Evolutionary conservation across 2,888 invertebrate species (phyloP), one percentile per base, ranked within the genome.

Genomic region (Sycophila texana): DNA sequence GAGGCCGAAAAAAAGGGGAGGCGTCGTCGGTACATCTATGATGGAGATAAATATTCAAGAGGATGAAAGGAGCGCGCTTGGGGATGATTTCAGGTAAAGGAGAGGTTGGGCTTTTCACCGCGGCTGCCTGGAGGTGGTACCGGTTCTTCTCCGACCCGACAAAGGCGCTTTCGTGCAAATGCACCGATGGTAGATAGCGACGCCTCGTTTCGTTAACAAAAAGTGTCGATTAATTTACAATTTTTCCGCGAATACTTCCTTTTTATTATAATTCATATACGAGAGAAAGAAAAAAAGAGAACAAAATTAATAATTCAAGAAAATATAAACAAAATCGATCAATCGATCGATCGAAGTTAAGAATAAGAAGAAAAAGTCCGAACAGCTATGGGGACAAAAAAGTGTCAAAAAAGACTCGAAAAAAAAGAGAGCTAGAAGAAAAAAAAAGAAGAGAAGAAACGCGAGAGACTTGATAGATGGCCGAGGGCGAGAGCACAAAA

Each of bases 11-110:
- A 51, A 58, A 70, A 63, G n/a, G 13, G 30, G 14, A 61, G 18
- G 70, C n/a, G 58, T 39, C 30, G 16, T 10, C 5, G 72, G 26
- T 22, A 61, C 16, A 67, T 39, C 61, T 39, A 13, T 20, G 53
- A 13, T 20, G 53, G 30, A 49, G 26, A 63, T 71, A 60, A 79
- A 74, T 71, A 80, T 76, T 72, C 80, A 76, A 73, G 39, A 60
- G 65, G 49, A 22, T 12, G 82, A 83, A 73, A 75, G 83, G 82
- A 86, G 83, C 87, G 88, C 67, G 83, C 82, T 86, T 86, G 82
- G 88, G 88, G 89, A 88, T 89, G 88, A 87, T 88, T 88, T 88
- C 89, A 89, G 89, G 90, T 89, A 89, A 88, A 89, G 87, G 88
- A 86, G 85, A 86, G 85, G 85, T 7, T 7, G 39, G 86, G 84